Conservation (phyloP, 2,113 vertebrate genomes). For the Dicentrarchus labrax region DNA sequence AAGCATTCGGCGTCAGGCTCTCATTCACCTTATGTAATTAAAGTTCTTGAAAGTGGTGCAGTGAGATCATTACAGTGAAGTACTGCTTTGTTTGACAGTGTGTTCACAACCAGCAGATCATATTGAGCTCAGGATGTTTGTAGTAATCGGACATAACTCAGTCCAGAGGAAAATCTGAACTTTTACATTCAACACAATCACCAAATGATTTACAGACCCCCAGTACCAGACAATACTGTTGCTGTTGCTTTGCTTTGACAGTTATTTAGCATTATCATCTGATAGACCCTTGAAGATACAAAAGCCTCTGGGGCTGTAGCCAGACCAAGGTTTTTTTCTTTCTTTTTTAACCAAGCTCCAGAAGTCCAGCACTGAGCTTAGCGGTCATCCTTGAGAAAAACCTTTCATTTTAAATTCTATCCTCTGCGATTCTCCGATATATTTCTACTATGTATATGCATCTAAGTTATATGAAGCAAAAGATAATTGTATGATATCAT, state of each 20-base stretch:
- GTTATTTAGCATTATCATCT: slow-evolving; percentile 16
- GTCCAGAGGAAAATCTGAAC: slow-evolving; percentile 51
- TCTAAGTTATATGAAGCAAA: not conserved
- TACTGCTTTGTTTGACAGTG: slow-evolving; percentile 63
- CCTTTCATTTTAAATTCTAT: not conserved
- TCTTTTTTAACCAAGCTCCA: not conserved
- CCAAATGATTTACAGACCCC: slow-evolving; percentile 56
- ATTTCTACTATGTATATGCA: not conserved
- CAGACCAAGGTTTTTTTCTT: not conserved
- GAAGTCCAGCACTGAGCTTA: not conserved
- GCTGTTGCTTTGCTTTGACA: slow-evolving; percentile 24
- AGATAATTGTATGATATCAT: not conserved
- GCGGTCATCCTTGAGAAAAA: not conserved
- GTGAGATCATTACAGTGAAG: slow-evolving; percentile 42
- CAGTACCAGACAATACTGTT: not conserved
- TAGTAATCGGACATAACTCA: slow-evolving; percentile 49
- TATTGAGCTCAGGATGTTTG: slow-evolving; percentile 56
- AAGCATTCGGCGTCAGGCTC: slow-evolving; percentile 15
- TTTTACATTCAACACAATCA: slow-evolving; percentile 41
- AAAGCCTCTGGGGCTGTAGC: not conserved
- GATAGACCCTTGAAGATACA: not conserved
- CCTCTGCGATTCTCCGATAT: not conserved
- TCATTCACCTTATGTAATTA: slow-evolving; percentile 34
- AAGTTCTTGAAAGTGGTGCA: slow-evolving; percentile 22
- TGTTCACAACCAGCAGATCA: slow-evolving; percentile 47